Evolutionary conservation across 2,797 vertebrate genomes (phyloP), one percentile per base, ranked within the genome.

Genomic region (Jordanella pulchra): DNA sequence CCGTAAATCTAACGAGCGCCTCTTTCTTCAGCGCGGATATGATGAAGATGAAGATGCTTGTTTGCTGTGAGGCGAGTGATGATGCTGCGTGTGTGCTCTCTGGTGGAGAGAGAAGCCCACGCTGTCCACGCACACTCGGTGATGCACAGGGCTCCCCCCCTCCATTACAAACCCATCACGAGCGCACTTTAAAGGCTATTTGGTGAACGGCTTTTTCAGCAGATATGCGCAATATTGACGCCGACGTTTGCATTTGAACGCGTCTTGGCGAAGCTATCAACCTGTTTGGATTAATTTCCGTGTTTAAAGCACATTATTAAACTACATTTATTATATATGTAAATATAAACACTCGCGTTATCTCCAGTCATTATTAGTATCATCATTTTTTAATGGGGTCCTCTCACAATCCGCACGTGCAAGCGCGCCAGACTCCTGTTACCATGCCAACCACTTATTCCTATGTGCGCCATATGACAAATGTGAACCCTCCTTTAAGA

Each of bases 41-140:
- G 86, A 70, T 69, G 86, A 75, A 65, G 84, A 79, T 63, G 84
- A 79, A 27, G 86, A 70, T 23, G 79, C 53, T 82, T 86, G 87
- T 88, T 84, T 80, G 84, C 88, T 82, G 84, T 76, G 83, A 80
- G 77, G 63, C 76, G 87, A 85, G 76, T 84, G 85, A 69, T 79
- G 85, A 69, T 83, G 78, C 65, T 75, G 73, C 30, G 73, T 63
- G 0, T 86, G 86, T 27, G 87, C 80, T 79, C 61, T 76, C 77
- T 54, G 87, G 81, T 88, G 83, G 23, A 68, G 78, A 84, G 86
- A 92, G 88, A 78, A 90, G 77, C 88, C 91, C 92, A 92, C 89
- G 84, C 87, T 84, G 84, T 89, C 84, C 86, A 90, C 79, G 71
- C 84, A 73, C 80, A 76, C 74, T 47, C 84, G 69, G 66, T 76